Percentiles rank a stretch among this genome's conserved stretches.
These are phyloP conservation scores for Sturnus vulgaris DNA, from an alignment of 2,113 vertebrate genomes.

Conservation along the genomic window DNA sequence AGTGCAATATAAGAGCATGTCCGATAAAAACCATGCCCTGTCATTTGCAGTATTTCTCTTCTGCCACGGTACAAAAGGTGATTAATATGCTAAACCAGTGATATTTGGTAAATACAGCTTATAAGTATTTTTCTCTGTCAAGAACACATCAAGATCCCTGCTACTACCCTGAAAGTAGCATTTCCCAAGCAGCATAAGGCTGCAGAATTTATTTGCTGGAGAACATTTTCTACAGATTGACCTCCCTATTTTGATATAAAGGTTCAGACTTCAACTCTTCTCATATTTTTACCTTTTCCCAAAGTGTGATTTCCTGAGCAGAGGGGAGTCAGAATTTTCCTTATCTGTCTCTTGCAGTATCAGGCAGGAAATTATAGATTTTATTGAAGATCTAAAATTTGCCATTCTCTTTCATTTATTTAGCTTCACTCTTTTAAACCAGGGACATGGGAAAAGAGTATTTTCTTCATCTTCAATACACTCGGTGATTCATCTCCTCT, in stretches of 20 bases:
- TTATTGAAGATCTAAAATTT: neutral
- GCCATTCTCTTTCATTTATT: neutral
- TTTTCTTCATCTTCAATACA: neutral
- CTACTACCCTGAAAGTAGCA: neutral
- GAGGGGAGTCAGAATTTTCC: neutral
- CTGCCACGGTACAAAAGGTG: neutral
- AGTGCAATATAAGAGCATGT: neutral
- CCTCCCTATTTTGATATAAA: neutral
- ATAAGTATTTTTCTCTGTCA: neutral
- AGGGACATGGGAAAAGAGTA: neutral
- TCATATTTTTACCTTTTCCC: neutral
- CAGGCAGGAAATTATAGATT: neutral
- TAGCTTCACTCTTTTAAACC: neutral
- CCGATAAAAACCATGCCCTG: neutral
- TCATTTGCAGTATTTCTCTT: neutral
- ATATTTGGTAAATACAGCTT: neutral
- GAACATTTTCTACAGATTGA: neutral
- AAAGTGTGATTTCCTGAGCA: neutral
- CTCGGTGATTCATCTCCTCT: neutral
- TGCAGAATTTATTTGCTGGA: neutral
- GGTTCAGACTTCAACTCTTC: neutral
- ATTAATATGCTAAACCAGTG: neutral
- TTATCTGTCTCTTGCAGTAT: neutral
- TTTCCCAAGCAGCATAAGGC: neutral
- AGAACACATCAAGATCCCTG: neutral